A percentile compares a stretch with the other conserved stretches of the same genome.
These are phyloP conservation scores for Conger conger DNA, from an alignment of 2,113 vertebrate species.

Conservation along the genomic window DNA sequence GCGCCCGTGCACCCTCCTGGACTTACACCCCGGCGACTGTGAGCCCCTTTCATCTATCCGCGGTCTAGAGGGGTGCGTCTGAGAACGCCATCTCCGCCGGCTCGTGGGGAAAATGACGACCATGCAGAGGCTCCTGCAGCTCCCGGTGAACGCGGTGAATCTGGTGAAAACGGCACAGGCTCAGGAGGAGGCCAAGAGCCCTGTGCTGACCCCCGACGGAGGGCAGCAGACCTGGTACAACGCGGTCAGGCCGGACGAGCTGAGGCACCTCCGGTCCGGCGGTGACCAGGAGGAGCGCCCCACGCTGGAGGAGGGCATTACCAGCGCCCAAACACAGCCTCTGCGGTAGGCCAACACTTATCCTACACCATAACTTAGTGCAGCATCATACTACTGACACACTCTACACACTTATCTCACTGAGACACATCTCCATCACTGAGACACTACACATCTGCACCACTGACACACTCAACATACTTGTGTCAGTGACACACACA, in stretches of 20 bases:
- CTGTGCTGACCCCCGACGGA: slow-evolving; percentile 75
- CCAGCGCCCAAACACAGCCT: slow-evolving; percentile 64
- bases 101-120: slow-evolving; percentile 58
- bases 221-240: slow-evolving; percentile 82
- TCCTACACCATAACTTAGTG: background rate
- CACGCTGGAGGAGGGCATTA: slow-evolving; percentile 61
- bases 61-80: background rate
- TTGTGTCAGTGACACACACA: background rate
- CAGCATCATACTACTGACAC: background rate
- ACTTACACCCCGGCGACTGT: background rate
- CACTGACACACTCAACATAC: background rate
- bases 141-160: slow-evolving; percentile 70
- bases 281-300: slow-evolving; percentile 53
- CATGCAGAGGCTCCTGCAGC: slow-evolving; percentile 86
- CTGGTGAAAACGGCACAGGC: slow-evolving; percentile 71
- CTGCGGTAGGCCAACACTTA: slow-evolving; percentile 74
- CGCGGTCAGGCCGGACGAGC: slow-evolving; percentile 82
- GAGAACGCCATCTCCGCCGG: background rate
- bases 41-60: background rate
- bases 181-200: slow-evolving; percentile 80
- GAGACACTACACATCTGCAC: background rate
- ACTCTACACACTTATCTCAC: too few relatives aligned
- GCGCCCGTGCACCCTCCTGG: background rate
- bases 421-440: too few relatives aligned
- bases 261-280: slow-evolving; percentile 72